Conservation (phyloP, 1,140 invertebrate species). For the Pogonus chalceus region DNA sequence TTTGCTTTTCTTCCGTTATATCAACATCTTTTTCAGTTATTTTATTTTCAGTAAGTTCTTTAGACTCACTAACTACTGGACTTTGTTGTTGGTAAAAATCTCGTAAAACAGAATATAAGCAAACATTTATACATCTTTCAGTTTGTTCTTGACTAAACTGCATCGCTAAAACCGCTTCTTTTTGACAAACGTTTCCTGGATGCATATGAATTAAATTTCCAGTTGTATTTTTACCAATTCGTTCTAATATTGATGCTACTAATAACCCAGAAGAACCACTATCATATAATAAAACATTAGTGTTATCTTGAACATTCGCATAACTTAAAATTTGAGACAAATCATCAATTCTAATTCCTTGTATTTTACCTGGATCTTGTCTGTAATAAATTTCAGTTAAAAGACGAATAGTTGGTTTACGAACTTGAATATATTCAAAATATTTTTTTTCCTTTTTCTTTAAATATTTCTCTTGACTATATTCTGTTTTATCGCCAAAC, state of each 20-base stretch:
- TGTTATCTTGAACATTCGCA: constrained; percentile 66
- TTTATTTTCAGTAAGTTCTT: constrained; percentile 20
- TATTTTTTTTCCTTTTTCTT: constrained; percentile 91
- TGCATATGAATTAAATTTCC: constrained; percentile 66
- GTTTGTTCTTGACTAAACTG: constrained; percentile 59
- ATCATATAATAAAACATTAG: constrained; percentile 77
- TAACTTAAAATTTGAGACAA: constrained; percentile 77
- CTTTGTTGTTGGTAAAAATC: constrained; percentile 43
- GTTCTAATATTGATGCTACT: constrained; percentile 68
- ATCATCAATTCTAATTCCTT: constrained; percentile 73
- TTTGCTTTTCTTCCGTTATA: constrained; percentile 1
- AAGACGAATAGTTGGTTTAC: constrained; percentile 61
- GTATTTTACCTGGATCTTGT: constrained; percentile 64
- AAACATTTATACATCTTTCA: constrained; percentile 54
- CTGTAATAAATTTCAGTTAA: constrained; percentile 70
- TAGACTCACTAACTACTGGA: constrained; percentile 13
- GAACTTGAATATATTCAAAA: constrained; percentile 64
- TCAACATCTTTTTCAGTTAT: constrained; percentile 18
- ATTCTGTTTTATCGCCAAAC: constrained; percentile 79
- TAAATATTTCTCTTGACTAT: constrained; percentile 88
- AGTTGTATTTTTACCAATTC: constrained; percentile 49
- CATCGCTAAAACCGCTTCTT: constrained; percentile 65
- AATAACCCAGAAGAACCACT: constrained; percentile 74
- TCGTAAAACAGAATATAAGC: constrained; percentile 60
- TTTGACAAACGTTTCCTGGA: constrained; percentile 66